Conservation (phyloP, 1,140 invertebrate species). For the Cecropterus lyciades region DNA sequence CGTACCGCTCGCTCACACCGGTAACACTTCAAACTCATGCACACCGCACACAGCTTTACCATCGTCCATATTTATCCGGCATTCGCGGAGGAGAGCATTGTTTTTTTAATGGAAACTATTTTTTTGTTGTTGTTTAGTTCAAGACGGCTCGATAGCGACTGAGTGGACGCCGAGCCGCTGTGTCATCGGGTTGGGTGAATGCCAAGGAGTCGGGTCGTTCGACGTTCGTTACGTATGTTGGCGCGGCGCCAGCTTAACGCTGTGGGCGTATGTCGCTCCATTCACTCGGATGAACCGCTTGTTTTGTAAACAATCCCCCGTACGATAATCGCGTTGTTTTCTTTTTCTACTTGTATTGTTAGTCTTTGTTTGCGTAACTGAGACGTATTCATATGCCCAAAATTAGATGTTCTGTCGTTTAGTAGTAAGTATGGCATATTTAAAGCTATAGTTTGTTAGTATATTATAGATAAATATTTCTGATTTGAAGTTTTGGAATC, state of each 20-base stretch:
- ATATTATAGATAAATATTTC: no score
- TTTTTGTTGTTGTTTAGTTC: slow-evolving; percentile 47
- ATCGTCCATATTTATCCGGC: slow-evolving; percentile 73
- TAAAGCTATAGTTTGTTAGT: no score
- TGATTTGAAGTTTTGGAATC: no score
- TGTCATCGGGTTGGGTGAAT: slow-evolving; percentile 54
- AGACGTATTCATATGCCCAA: no score
- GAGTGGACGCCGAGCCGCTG: slow-evolving; percentile 46
- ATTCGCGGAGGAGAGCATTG: slow-evolving; percentile 65
- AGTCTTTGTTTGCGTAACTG: no score
- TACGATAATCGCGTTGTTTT: slow-evolving; percentile 23
- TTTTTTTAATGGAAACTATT: slow-evolving; percentile 26
- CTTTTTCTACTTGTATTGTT: not conserved
- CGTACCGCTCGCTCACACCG: slow-evolving; percentile 25
- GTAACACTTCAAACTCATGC: slow-evolving; percentile 49
- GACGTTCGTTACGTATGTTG: slow-evolving; percentile 25
- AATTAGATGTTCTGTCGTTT: no score
- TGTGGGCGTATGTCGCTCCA: slow-evolving; percentile 36
- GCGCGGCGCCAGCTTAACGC: slow-evolving; percentile 35
- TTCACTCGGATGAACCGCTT: slow-evolving; percentile 45
- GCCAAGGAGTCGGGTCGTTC: slow-evolving; percentile 48
- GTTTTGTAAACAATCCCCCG: slow-evolving; percentile 62
- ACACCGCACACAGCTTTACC: slow-evolving; percentile 60
- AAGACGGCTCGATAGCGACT: slow-evolving; percentile 53
- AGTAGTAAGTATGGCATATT: no score